Evolutionary conservation across 2,797 vertebrate genomes (phyloP).

Genomic region (Toxotes lorentzi): DNA sequence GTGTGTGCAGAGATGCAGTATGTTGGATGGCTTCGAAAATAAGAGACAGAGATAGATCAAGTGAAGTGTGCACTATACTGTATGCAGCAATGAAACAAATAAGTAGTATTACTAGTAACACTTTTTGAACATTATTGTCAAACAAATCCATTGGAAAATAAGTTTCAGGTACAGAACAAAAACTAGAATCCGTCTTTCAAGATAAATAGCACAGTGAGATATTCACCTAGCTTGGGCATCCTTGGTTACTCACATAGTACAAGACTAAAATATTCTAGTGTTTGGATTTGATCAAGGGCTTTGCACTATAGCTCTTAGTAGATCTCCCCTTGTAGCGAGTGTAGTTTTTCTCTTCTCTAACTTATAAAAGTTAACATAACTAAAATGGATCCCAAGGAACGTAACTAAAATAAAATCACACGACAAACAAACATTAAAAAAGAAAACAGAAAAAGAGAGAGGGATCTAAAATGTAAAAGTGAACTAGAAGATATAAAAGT

Average conservation of each 20-base stretch:
- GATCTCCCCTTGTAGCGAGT: constrained; percentile 6
- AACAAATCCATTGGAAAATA: not conserved
- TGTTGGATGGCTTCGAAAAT: constrained; percentile 20
- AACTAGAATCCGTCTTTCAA: not conserved
- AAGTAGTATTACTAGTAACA: no score
- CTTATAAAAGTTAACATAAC: constrained; percentile 20
- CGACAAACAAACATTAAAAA: not conserved
- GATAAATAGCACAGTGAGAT: constrained; percentile 15
- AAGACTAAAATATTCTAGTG: not conserved
- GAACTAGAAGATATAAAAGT: not conserved
- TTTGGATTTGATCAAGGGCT: constrained; percentile 11
- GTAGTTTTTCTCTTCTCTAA: constrained; percentile 6
- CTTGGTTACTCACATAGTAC: not conserved
- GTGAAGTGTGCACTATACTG: not conserved
- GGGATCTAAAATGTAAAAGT: constrained; percentile 3
- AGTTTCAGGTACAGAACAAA: constrained; percentile 10
- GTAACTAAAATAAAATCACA: not conserved
- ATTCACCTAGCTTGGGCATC: not conserved
- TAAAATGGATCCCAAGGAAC: not conserved
- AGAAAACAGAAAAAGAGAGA: not conserved
- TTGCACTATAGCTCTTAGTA: constrained; percentile 1
- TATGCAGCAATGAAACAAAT: constrained; percentile 3
- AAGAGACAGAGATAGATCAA: constrained; percentile 30
- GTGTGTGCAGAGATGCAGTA: constrained; percentile 14
- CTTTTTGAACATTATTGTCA: constrained; percentile 22